Conservation (phyloP, 1,140 invertebrate genomes). For the Agrypnia vestita region DNA sequence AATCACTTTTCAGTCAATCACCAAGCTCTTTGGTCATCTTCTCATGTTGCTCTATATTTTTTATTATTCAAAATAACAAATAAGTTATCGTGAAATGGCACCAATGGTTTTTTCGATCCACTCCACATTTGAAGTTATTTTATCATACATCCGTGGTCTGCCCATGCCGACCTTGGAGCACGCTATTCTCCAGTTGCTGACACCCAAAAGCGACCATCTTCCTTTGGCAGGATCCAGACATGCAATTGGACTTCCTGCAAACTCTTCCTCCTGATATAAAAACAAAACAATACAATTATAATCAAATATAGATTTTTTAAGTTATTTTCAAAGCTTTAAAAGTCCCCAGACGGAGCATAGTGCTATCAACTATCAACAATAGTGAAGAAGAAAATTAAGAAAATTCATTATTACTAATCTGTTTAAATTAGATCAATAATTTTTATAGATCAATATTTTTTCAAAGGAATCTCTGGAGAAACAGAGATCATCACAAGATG, state of each 20-base stretch:
- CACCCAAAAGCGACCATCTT: constrained; percentile 82
- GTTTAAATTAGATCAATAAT: no score
- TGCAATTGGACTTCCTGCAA: constrained; percentile 88
- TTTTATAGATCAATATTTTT: no score
- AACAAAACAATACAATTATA: neutral
- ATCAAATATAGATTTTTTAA: no score
- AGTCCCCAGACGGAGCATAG: no score
- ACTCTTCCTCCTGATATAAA: constrained; percentile 83
- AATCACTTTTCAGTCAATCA: constrained; percentile 25
- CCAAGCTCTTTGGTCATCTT: constrained; percentile 36
- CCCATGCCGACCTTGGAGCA: constrained; percentile 81
- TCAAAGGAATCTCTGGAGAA: no score
- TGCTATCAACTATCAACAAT: no score
- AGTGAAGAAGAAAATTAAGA: no score
- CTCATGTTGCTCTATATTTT: neutral
- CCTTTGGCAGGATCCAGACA: constrained; percentile 79
- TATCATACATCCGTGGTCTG: constrained; percentile 86
- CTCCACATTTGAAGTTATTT: constrained; percentile 84
- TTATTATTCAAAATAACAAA: neutral
- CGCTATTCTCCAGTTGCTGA: constrained; percentile 88
- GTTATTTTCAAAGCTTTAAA: no score
- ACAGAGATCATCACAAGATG: no score
- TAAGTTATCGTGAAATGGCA: constrained; percentile 55
- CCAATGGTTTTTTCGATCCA: constrained; percentile 84
- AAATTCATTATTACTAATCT: no score